Percentiles rank a stretch among this genome's conserved stretches.
Evolutionary conservation across 1,140 invertebrate species (phyloP).

Genomic region (Apis cerana): DNA sequence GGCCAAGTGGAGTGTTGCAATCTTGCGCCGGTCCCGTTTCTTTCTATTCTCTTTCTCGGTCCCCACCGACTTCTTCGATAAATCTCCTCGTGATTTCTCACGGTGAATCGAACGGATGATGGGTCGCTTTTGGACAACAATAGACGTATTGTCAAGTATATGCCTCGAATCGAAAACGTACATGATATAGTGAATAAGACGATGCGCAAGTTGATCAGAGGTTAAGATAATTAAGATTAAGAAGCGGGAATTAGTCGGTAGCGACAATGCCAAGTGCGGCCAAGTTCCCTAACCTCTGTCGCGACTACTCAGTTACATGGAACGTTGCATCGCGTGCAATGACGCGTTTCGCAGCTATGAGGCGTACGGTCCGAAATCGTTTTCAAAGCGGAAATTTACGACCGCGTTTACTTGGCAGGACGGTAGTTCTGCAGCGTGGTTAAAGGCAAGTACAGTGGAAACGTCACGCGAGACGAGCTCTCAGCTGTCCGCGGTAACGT

Average conservation of each 20-base stretch:
- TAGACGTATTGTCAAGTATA: background rate
- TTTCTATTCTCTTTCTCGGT: conserved; percentile 19
- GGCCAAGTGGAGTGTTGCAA: conserved; percentile 60
- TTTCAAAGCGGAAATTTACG: conserved; percentile 33
- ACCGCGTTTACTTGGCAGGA: conserved; percentile 8
- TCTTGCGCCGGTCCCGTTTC: conserved; percentile 39
- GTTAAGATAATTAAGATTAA: background rate
- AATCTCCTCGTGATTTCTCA: conserved; percentile 50
- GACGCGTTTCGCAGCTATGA: background rate
- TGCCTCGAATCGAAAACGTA: background rate
- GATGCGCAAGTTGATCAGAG: background rate
- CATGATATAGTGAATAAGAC: background rate
- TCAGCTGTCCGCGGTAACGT: conserved; percentile 53
- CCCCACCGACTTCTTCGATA: background rate
- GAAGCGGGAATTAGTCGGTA: background rate
- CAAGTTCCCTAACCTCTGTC: background rate
- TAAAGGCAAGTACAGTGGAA: conserved; percentile 36
- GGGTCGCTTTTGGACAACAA: background rate
- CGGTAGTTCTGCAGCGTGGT: conserved; percentile 31
- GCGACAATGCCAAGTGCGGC: background rate
- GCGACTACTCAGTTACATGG: background rate
- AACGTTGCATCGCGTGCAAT: background rate
- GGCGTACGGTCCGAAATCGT: conserved; percentile 18
- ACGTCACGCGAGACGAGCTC: conserved; percentile 59
- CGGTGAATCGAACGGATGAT: conserved; percentile 19